Evolutionary conservation across 1,140 invertebrate species (phyloP).

Genomic region (Tenebrio molitor): DNA sequence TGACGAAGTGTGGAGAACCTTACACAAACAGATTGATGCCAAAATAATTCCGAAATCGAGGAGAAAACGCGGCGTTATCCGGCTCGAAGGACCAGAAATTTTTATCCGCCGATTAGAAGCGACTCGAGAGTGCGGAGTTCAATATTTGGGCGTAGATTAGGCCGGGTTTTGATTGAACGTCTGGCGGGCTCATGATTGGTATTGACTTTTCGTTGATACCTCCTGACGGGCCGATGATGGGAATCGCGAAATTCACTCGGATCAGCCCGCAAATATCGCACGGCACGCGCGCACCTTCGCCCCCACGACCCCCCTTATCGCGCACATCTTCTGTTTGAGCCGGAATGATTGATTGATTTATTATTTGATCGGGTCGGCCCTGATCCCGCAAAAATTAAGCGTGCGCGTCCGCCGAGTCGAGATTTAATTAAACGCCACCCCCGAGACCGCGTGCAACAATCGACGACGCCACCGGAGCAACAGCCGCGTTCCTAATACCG

Average conservation of each 20-base stretch:
- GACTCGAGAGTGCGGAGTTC: no score
- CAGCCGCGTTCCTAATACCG: constrained; percentile 35
- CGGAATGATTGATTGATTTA: constrained; percentile 27
- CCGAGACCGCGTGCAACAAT: constrained; percentile 12
- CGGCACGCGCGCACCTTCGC: no score
- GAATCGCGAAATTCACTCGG: constrained; percentile 30
- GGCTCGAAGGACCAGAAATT: no score
- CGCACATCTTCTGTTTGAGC: not conserved
- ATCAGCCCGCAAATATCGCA: constrained; percentile 6
- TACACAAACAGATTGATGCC: no score
- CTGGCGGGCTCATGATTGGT: constrained; percentile 26
- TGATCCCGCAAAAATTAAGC: constrained; percentile 12
- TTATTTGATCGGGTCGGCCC: constrained; percentile 18
- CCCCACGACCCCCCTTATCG: not conserved
- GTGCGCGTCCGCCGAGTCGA: not conserved
- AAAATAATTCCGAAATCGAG: no score
- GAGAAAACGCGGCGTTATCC: no score
- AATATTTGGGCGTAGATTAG: constrained; percentile 14
- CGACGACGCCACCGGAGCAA: constrained; percentile 1
- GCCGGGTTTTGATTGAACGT: constrained; percentile 27
- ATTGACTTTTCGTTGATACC: constrained; percentile 31
- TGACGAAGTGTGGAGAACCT: no score
- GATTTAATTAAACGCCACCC: constrained; percentile 34
- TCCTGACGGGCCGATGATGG: constrained; percentile 34
- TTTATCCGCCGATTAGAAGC: no score